Evolutionary conservation across 2,888 invertebrate genomes (phyloP).

Genomic region (Hemithea aestivaria): DNA sequence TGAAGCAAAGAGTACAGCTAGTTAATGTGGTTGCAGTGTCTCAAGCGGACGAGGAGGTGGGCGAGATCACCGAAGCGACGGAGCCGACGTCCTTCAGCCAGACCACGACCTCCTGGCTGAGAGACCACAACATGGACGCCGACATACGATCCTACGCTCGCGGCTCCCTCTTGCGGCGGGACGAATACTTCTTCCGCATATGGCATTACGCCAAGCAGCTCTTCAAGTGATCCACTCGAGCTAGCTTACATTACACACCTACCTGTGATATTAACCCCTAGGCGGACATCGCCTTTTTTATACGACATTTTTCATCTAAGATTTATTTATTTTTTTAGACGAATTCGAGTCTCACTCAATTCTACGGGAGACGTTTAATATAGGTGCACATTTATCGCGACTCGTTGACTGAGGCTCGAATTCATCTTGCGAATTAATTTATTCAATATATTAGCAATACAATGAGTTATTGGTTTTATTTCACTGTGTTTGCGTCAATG

Average conservation of each 20-base stretch:
- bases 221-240: slow-evolving; percentile 81
- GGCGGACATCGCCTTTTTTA: slow-evolving; percentile 48
- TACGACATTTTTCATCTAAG: slow-evolving; percentile 47
- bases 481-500: neutral
- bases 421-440: slow-evolving; percentile 30
- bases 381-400: slow-evolving; percentile 72
- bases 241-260: slow-evolving; percentile 49
- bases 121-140: slow-evolving; percentile 96
- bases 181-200: slow-evolving; percentile 97
- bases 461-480: slow-evolving; percentile 13
- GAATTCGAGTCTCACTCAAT: slow-evolving; percentile 56
- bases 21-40: slow-evolving; percentile 41
- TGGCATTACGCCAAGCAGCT: slow-evolving; percentile 92
- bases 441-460: slow-evolving; percentile 26
- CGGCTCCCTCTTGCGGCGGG: slow-evolving; percentile 88
- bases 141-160: slow-evolving; percentile 95
- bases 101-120: slow-evolving; percentile 95
- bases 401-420: slow-evolving; percentile 60
- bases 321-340: slow-evolving; percentile 57
- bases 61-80: slow-evolving; percentile 82
- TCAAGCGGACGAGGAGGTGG: slow-evolving; percentile 63
- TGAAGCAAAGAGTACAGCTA: neutral
- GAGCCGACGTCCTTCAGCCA: slow-evolving; percentile 93
- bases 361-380: slow-evolving; percentile 69
- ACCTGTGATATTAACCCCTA: slow-evolving; percentile 72